Base-by-base conservation (phyloP, 2,113 vertebrate species). In the Hippocampus barbouri region DNA sequence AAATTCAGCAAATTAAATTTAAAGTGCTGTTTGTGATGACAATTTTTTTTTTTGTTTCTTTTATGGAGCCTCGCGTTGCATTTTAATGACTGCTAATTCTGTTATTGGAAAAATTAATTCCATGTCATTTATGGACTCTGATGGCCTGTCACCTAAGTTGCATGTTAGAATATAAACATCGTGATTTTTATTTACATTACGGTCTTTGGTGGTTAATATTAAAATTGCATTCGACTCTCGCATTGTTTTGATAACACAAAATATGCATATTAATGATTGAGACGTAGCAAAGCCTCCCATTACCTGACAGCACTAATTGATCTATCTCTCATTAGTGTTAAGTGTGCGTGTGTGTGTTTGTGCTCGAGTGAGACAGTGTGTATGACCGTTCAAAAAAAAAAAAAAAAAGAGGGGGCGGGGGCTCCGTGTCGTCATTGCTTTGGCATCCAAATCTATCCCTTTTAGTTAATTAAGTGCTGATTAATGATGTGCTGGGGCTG, bases 391-490 rank as follows among this genome's bases (percentile, higher is more conserved):
- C 41, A 60, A 53, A 59, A 38, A 38, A 34, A 30, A 66, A 66
- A 10, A 9, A 10, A 10, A 12, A 14, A 3, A 4, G 12, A 4
- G 43, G 4, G 47, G 47, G 47, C 6, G 54, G 70, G 61, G 68
- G 69, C 41, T 71, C 25, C 43, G 68, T 54, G n/a, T 78, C 79
- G 77, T 86, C 77, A 85, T 83, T 71, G 34, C 85, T 78, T 14
- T 34, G 74, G 71, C 79, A 71, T 87, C 80, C 49, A 70, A 83
- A 76, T 73, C 71, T 53, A 73, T 73, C 59, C 74, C 64, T 79
- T 88, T 82, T 77, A 85, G 85, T 88, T 90, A 90, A 92, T 91
- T 87, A 90, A 83, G 76, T 82, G 67, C 74, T 91, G 86, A 92
- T 91, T 89, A 88, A 92, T 90, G 89, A 84, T 83, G 86, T 86